phyloP scores from a whole-genome alignment of 2,113 vertebrate species.

The Cinclus cinclus region DNA sequence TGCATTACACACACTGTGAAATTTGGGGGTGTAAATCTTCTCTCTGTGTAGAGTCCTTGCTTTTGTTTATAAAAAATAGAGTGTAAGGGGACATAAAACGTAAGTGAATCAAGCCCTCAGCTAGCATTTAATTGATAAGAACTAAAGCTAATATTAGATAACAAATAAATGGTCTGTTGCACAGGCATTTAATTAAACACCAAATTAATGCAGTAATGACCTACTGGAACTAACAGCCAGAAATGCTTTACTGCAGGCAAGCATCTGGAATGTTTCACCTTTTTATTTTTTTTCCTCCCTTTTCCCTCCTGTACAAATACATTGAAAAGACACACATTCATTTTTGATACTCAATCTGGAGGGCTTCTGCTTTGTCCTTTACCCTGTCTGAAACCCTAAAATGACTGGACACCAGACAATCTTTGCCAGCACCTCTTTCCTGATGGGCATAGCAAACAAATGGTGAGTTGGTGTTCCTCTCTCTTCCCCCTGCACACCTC shows the following conservation, averaged over 20 bases:
- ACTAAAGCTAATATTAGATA: conserved; percentile 89
- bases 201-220: conserved; percentile 88
- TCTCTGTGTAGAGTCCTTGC: conserved; percentile 41
- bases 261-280: conserved; percentile 82
- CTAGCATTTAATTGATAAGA: conserved; percentile 87
- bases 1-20: conserved; percentile 46
- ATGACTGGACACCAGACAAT: background rate
- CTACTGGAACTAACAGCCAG: conserved; percentile 86
- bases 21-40: conserved; percentile 62
- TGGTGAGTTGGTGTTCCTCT: background rate
- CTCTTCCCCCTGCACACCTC: background rate
- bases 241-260: conserved; percentile 79
- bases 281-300: background rate
- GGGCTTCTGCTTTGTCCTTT: conserved; percentile 15
- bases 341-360: conserved; percentile 57
- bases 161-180: conserved; percentile 88
- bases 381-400: background rate
- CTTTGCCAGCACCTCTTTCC: fast-evolving
- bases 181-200: conserved; percentile 88
- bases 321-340: conserved; percentile 69
- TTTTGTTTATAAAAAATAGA: conserved; percentile 77
- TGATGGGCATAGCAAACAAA: background rate
- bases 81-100: conserved; percentile 75
- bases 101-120: conserved; percentile 84
- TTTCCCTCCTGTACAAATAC: conserved; percentile 48